Evolutionary conservation across 2,797 vertebrate genomes (phyloP).

Genomic region (Coreius guichenoti): DNA sequence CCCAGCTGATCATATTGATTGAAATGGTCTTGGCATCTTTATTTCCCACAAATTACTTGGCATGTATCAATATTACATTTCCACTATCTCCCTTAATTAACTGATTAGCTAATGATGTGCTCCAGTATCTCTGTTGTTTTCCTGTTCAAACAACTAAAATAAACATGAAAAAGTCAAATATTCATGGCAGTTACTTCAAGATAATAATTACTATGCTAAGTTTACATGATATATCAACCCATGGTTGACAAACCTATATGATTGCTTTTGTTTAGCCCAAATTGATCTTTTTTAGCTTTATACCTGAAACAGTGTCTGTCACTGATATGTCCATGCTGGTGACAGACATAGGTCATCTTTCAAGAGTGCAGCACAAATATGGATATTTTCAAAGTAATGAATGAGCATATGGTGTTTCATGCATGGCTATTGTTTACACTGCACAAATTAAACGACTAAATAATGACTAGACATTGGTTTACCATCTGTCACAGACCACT

Average conservation of each 20-base stretch:
- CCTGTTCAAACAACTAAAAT: not conserved
- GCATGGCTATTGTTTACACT: not conserved
- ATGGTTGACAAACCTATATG: not conserved
- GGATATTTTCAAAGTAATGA: not conserved
- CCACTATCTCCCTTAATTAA: conserved; percentile 19
- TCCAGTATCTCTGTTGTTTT: not conserved
- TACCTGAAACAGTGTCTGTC: not conserved
- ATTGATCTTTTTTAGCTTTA: not conserved
- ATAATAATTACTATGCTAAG: not conserved
- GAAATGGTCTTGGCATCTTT: not conserved
- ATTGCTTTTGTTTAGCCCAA: not conserved
- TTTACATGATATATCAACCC: not conserved
- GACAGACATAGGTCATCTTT: not conserved
- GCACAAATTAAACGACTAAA: conserved; percentile 6
- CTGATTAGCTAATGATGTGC: not conserved
- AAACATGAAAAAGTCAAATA: not conserved
- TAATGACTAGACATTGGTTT: not conserved
- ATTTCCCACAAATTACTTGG: not conserved
- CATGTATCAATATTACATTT: not conserved
- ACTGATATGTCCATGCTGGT: not conserved
- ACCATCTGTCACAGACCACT: not conserved
- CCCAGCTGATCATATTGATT: not conserved
- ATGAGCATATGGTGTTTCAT: not conserved
- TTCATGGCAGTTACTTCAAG: not conserved
- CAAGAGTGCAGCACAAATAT: not conserved